Evolutionary conservation across 2,888 invertebrate genomes (phyloP).

Genomic region (Bimastos eiseni): DNA sequence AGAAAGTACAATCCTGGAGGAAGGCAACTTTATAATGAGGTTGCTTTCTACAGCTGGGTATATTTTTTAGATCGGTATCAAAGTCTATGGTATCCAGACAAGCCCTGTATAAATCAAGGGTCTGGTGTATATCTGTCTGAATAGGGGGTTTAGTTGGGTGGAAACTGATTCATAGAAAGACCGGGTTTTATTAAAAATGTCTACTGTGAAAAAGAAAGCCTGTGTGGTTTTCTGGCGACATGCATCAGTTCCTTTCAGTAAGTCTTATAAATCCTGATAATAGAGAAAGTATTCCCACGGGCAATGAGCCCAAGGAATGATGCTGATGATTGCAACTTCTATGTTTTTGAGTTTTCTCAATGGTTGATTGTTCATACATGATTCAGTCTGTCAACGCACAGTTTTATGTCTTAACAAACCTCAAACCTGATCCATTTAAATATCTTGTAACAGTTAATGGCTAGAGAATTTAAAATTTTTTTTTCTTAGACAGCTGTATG

Average conservation of each 20-base stretch:
- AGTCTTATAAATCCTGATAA: not conserved
- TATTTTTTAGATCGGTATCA: not conserved
- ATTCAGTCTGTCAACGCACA: no score
- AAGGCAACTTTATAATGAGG: not conserved
- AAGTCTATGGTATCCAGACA: not conserved
- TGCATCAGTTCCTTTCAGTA: not conserved
- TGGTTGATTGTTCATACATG: no score
- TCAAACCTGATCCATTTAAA: no score
- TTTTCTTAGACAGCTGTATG: not conserved
- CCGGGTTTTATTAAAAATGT: not conserved
- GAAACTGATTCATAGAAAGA: not conserved
- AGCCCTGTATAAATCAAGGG: not conserved
- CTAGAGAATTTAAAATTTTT: not conserved
- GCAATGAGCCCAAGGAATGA: no score
- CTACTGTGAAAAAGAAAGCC: not conserved
- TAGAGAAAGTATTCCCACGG: not conserved
- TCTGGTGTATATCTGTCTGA: not conserved
- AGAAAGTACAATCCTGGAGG: not conserved
- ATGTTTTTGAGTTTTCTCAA: not conserved
- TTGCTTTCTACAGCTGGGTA: not conserved
- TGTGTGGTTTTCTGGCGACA: not conserved
- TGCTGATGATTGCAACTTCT: not conserved
- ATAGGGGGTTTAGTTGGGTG: not conserved
- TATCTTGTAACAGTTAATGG: not conserved
- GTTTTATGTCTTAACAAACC: no score